Evolutionary conservation across 2,888 invertebrate species (phyloP), one percentile per base, ranked within the genome.

Genomic region (Luperina nickerlii): DNA sequence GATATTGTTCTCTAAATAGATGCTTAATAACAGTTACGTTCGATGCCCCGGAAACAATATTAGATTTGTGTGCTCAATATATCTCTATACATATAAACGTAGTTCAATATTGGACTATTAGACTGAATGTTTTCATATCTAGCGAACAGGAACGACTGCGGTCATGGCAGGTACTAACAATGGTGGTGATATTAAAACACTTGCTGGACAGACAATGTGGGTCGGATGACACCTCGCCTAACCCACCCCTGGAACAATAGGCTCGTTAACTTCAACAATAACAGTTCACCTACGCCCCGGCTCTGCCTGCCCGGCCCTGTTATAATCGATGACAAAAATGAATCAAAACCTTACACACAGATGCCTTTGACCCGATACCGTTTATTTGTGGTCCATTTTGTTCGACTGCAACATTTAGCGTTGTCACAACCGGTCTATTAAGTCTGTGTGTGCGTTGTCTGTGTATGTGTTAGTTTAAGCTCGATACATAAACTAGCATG

Each of bases 221-320:
- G 89, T 93, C 90, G 90, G 92, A 94, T 94, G 95, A 93, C 95
- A 94, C 94, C 93, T 91, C 91, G 88, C 85, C 90, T 88, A 90
- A 92, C 76, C 91, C 87, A 88, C 92, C 92, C 90, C 82, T 71
- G 77, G 92, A 94, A 96, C 95, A 96, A 96, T 95, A 90, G 94
- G 87, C 92, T 96, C 95, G 95, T 96, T 96, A 95, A 92, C 90
- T 92, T 91, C 90, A 94, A 96, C 95, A 95, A 96, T 95, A 95
- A 94, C 93, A 92, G 92, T 89, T 93, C 92, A 90, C 90, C 91
- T 88, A 91, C 90, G 87, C 86, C 89, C 90, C 79, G 83, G 78
- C 77, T 75, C 88, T 87, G 86, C 81, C 84, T 81, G 82, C 80
- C 88, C 85, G 87, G 88, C 85, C 87, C 87, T 81, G 86, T 92